Percentiles rank a stretch among this genome's conserved stretches.
These are phyloP conservation scores for Propithecus perrieri DNA, from an alignment of 2,797 vertebrate species.

Conservation along the genomic window DNA sequence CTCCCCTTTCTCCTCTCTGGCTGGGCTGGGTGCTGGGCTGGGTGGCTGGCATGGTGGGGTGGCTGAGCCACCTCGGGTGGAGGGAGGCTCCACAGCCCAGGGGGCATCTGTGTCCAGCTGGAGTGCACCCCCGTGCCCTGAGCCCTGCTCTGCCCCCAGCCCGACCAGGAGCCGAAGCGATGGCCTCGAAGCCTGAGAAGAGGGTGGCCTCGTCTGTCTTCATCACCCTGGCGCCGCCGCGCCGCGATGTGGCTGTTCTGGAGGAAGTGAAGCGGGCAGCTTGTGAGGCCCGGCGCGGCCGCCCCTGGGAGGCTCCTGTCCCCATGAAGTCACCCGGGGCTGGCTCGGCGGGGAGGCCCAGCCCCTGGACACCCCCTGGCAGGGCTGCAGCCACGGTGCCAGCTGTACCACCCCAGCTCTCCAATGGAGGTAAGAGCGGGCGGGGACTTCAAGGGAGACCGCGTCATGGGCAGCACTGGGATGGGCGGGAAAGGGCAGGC, in stretches of 20 bases:
- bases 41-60: rapidly evolving
- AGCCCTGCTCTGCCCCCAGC: neutral
- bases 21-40: neutral
- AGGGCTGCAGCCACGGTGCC: neutral
- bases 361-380: neutral
- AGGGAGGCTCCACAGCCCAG: neutral
- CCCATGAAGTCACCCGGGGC: neutral
- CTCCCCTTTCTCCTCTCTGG: neutral
- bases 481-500: neutral
- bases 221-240: constrained; percentile 93
- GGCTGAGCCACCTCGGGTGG: neutral
- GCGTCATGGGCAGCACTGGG: neutral
- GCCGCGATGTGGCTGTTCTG: constrained; percentile 57
- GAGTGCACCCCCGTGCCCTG: rapidly evolving
- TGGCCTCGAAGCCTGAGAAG: constrained; percentile 84
- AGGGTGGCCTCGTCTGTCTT: constrained; percentile 94
- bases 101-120: rapidly evolving
- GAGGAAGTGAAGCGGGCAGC: neutral
- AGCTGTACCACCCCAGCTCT: rapidly evolving
- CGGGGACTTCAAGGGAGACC: neutral
- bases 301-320: constrained; percentile 40
- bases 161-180: neutral
- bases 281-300: neutral
- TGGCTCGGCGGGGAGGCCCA: rapidly evolving
- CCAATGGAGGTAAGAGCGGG: constrained; percentile 80